Percentiles rank a stretch among this genome's conserved stretches.
Conservation (phyloP, 2,888 invertebrate genomes). For the Lymantria monacha region DNA sequence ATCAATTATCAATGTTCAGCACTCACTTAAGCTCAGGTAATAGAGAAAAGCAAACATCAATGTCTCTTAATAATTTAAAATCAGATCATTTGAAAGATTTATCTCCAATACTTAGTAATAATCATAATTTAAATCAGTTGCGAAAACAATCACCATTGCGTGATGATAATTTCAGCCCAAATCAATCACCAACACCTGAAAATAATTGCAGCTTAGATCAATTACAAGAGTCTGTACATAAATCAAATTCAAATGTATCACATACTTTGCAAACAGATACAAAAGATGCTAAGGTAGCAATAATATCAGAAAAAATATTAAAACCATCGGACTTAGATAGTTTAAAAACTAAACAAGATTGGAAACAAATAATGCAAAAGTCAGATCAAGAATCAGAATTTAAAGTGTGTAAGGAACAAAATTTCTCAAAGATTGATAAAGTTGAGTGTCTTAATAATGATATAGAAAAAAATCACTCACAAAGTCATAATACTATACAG, state of each 20-base stretch:
- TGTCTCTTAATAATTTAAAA: background rate
- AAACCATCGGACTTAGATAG: background rate
- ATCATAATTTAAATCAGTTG: background rate
- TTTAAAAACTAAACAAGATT: background rate
- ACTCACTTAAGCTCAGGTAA: background rate
- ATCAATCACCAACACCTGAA: background rate
- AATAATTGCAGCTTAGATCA: background rate
- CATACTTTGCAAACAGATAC: background rate
- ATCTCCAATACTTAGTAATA: background rate
- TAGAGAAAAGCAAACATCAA: background rate
- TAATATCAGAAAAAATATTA: slow-evolving; percentile 1
- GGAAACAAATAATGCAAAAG: background rate
- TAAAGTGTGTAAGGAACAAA: background rate
- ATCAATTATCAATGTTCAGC: background rate
- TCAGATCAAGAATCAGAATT: background rate
- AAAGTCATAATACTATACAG: slow-evolving; percentile 15
- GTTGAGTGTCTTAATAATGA: background rate
- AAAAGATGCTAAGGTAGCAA: background rate
- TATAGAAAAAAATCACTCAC: background rate
- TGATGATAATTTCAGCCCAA: background rate
- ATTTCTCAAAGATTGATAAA: background rate
- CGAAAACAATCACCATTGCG: background rate
- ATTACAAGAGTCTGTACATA: background rate
- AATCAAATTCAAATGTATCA: background rate
- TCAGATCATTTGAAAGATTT: background rate